These are phyloP conservation scores for Palythoa grandiflora DNA, from an alignment of 92 coral and sea anemone genomes.

Conservation along the genomic window DNA sequence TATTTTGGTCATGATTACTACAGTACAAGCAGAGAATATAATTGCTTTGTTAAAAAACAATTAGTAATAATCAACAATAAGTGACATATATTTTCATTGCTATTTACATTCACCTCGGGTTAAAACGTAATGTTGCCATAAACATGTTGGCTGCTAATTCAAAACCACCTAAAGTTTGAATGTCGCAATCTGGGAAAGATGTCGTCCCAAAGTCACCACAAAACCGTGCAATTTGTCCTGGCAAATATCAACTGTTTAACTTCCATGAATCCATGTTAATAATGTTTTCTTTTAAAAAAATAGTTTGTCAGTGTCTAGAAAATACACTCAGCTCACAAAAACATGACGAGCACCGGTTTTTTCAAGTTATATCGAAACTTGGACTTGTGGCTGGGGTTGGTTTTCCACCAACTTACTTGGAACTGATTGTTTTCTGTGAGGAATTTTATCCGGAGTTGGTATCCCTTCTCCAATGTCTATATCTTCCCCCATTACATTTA, in stretches of 20 bases:
- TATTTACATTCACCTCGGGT: too few species aligned
- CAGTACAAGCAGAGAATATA: too few species aligned
- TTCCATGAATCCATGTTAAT: not conserved
- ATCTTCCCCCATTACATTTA: conserved; percentile 66
- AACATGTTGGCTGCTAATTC: too few species aligned
- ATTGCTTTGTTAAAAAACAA: too few species aligned
- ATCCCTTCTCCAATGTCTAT: conserved; percentile 93
- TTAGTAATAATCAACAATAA: too few species aligned
- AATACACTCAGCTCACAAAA: conserved; percentile 6
- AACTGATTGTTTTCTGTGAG: conserved; percentile 98
- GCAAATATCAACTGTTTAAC: not conserved
- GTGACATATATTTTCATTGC: too few species aligned
- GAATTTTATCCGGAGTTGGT: conserved; percentile 98
- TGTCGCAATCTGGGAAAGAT: too few species aligned
- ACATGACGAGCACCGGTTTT: not conserved
- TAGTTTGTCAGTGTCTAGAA: conserved; percentile 10
- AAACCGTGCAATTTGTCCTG: not conserved
- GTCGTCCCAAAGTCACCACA: not conserved
- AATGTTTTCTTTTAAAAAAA: conserved; percentile 12
- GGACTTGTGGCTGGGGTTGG: conserved; percentile 64
- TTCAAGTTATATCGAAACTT: conserved; percentile 39
- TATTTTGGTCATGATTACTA: too few species aligned
- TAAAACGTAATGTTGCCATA: too few species aligned
- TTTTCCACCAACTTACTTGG: conserved; percentile 97
- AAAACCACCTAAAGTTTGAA: too few species aligned